Base-by-base conservation (phyloP, 2,888 invertebrate species). In the Mycalesis mineus region DNA sequence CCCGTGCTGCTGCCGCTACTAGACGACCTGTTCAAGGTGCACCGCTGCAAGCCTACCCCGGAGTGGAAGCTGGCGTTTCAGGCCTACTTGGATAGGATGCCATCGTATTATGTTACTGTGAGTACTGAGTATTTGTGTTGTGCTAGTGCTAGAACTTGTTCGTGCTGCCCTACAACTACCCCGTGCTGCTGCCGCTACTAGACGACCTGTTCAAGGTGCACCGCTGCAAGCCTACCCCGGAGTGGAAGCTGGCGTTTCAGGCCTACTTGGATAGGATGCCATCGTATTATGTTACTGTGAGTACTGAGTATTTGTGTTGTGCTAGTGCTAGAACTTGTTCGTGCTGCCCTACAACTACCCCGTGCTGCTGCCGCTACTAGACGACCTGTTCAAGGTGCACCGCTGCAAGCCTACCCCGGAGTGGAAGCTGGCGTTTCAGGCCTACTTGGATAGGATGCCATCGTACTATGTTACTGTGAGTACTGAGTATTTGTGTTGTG, bases 291-390 rank as follows among this genome's bases (percentile, higher is more conserved):
- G 94, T 95, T 51, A 92, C 92, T 69, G 95, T 95, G 75, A 88
- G 52, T 52, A n/a, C n/a, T n/a, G n/a, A n/a, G n/a, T n/a, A n/a
- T n/a, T n/a, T n/a, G n/a, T n/a, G n/a, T n/a, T n/a, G n/a, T n/a
- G n/a, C n/a, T n/a, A n/a, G n/a, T n/a, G n/a, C n/a, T n/a, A n/a
- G n/a, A 98, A 98, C 88, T 89, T 99, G 62, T 98, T 98, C 84
- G 97, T 99, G 5, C 93, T 99, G 92, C 99, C 99, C 28, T 99
- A 99, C 90, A 99, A 99, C 88, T 99, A 99, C 84, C 98, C 99
- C 1, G 95, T 96, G 36, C 85, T 99, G 33, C 84, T 99, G 72
- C 97, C 98, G 0, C 87, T 99, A 8, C 87, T 99, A 29, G 98
- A 98, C 74, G 98, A 99, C 75, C 85, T 98, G 55, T 96, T 97